Conservation (phyloP, 2,797 vertebrate species). For the Gymnothorax javanicus region DNA sequence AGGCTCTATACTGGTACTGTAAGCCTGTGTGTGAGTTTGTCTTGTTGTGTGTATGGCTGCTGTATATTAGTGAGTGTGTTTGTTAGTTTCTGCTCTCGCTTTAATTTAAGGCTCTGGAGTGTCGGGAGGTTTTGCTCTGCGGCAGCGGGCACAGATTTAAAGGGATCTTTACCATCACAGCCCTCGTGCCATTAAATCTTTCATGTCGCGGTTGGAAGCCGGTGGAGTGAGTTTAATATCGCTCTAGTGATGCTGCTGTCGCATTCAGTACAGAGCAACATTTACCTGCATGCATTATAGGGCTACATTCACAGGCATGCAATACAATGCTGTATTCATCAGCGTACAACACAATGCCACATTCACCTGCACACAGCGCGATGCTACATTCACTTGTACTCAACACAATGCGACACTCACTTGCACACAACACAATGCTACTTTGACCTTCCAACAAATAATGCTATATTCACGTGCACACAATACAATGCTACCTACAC, state of each 20-base stretch:
- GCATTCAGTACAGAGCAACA: neutral
- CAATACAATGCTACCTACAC: neutral
- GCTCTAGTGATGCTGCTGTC: neutral
- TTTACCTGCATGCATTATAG: neutral
- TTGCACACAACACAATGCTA: neutral
- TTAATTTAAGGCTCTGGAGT: neutral
- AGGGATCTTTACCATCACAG: neutral
- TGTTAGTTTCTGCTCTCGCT: neutral
- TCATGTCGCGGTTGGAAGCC: neutral
- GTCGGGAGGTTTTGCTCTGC: neutral
- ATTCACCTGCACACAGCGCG: too few relatives aligned
- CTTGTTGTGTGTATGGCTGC: conserved; percentile 1
- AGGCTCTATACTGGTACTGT: neutral
- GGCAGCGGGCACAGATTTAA: neutral
- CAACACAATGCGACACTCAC: neutral
- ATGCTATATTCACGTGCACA: neutral
- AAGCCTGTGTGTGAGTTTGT: neutral
- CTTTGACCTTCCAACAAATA: too few relatives aligned
- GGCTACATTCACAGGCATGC: neutral
- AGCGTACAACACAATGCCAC: neutral
- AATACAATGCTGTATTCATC: neutral
- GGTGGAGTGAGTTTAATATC: neutral
- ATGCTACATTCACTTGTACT: too few relatives aligned
- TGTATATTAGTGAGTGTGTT: neutral
- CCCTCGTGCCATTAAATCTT: neutral